phyloP scores from a whole-genome alignment of 2,113 vertebrate species.

The Chaetops frenatus region DNA sequence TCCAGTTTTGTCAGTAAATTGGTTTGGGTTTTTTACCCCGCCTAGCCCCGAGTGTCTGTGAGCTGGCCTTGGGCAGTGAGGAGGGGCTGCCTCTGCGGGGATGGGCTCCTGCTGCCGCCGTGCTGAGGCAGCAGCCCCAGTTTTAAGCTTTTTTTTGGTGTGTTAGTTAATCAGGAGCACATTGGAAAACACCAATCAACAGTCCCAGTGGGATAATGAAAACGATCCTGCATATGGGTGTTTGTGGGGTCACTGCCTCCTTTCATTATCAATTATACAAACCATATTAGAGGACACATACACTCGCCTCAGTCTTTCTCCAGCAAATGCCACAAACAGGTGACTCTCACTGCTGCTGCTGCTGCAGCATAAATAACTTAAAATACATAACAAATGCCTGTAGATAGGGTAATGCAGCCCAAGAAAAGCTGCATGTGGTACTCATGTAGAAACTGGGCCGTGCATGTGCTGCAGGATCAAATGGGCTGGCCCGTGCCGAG shows the following conservation, averaged over 20 bases:
- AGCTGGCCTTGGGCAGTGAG: rapidly evolving
- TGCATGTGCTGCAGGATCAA: rapidly evolving
- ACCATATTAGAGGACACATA: rapidly evolving
- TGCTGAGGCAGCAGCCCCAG: rapidly evolving
- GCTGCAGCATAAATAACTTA: neutral
- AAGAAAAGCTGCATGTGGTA: neutral
- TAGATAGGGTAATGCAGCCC: neutral
- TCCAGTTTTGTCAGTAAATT: neutral
- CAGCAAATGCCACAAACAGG: neutral
- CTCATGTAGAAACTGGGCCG: neutral
- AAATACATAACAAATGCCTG: rapidly evolving
- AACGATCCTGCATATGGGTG: neutral
- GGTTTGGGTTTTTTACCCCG: neutral
- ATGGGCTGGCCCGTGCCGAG: rapidly evolving
- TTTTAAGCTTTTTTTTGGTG: neutral
- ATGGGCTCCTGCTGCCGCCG: rapidly evolving
- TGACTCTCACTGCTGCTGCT: neutral
- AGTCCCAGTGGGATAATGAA: neutral
- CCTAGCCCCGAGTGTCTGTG: rapidly evolving
- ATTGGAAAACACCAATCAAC: neutral
- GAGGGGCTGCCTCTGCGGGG: rapidly evolving
- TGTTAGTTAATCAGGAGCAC: neutral
- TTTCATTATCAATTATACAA: neutral
- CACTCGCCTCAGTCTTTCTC: rapidly evolving
- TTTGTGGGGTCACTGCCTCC: neutral